Base-by-base conservation (phyloP, 2,797 vertebrate genomes). In the Scarus forsteni region DNA sequence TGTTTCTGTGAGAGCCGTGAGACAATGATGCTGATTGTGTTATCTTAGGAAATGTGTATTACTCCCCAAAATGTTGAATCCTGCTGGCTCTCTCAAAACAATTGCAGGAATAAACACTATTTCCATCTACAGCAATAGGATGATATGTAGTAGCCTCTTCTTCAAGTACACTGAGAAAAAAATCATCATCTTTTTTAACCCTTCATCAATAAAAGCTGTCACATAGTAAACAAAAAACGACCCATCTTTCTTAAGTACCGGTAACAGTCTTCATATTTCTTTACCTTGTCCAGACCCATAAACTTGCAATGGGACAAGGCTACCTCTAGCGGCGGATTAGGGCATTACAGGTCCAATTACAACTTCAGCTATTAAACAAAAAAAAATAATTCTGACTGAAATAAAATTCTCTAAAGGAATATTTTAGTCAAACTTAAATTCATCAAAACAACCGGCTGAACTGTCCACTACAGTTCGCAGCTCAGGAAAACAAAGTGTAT, bases 51-150 rank as follows among this genome's bases (percentile, higher is more conserved):
- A 85, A 85, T 77, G 80, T 13, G 14, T 58, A 70, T 73, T 80
- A 65, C 70, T 52, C 19, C 46, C 61, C 44, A 71, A 83, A 73
- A 75, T 87, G 73, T 85, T 85, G 77, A 73, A 74, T 83, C 79
- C 80, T 77, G 67, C 76, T 76, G 66, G 56, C 49, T 73, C 46
- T 52, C 46, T 16, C 45, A 76, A 40, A 74, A 86, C 74, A 86
- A 87, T 70, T 64, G 55, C 57, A 76, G 75, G 77, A 83, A 77
- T 56, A 80, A 80, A 82, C 14, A 65, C 38, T 70, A 49, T 12
- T 16, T 38, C 62, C 3, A 45, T 16, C 69, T 73, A 12, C 27
- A 66, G 59, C 49, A 70, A 69, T 15, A 61, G 46, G 1, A 49
- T 6, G 71, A 46, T 40, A 71, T 39, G 10, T 40, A 15, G 36